Evolutionary conservation across 2,888 invertebrate species (phyloP), one percentile per base, ranked within the genome.

Genomic region (Chrysina gloriosa): DNA sequence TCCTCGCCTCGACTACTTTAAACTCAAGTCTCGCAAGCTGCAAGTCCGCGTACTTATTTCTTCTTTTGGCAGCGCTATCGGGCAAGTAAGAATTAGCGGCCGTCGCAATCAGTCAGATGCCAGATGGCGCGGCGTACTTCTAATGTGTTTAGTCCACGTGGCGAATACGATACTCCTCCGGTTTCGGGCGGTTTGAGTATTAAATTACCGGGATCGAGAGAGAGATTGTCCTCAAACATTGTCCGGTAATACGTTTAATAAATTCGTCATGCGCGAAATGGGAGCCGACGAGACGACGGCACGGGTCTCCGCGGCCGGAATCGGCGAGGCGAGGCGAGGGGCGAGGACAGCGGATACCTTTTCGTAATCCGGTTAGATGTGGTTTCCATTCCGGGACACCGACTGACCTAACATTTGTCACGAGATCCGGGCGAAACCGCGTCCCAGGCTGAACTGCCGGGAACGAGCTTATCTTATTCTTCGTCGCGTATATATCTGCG

Each of bases 201-300:
- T 52, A 64, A 64, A 64, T 64, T 50, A 64, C 48, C 6, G 16
- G n/a, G n/a, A n/a, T n/a, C n/a, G n/a, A n/a, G n/a, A n/a, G 34
- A 64, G 64, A 64, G 50, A 50, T 64, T 54, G 52, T 39, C 25
- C 39, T 31, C 58, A 39, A 39, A 58, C 58, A 58, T 58, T 58
- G 58, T 66, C 58, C 50, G 73, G 71, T 77, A 78, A 80, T 80
- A 77, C 76, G 79, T 79, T 79, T 79, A 79, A 78, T 78, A 78
- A 79, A 79, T 77, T 79, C 77, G 76, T 79, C 79, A 79, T 80
- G 78, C 79, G 80, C 78, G 77, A 79, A 80, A 79, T 79, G 78
- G 76, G 75, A 74, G n/a, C n/a, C n/a, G n/a, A n/a, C n/a, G n/a
- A n/a, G n/a, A n/a, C n/a, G n/a, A n/a, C n/a, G n/a, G n/a, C n/a